Evolutionary conservation across 1,140 invertebrate species (phyloP).

Genomic region (Sinonovacula constricta): DNA sequence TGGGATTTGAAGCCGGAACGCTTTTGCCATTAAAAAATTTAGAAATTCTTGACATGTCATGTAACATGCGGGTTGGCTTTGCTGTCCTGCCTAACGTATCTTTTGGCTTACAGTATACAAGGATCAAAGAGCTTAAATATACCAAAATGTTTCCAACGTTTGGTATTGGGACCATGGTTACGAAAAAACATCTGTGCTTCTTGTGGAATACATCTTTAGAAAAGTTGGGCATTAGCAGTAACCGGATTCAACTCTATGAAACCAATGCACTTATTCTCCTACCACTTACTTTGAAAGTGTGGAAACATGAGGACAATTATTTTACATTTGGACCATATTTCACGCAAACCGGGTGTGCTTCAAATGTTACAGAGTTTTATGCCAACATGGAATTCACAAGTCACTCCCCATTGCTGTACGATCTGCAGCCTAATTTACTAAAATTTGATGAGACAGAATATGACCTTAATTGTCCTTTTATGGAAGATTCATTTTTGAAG

Average conservation of each 20-base stretch:
- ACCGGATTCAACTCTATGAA: background rate
- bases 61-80: background rate
- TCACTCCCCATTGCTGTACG: no score
- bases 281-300: background rate
- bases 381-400: no score
- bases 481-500: background rate
- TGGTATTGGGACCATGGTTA: no score
- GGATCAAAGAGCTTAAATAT: no score
- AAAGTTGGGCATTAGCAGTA: no score
- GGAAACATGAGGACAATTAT: background rate
- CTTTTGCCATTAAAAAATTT: background rate
- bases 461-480: slow-evolving; percentile 1
- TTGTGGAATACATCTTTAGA: no score
- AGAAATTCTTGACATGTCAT: background rate
- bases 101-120: background rate
- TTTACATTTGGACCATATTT: background rate
- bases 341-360: background rate
- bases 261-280: background rate
- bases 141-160: no score
- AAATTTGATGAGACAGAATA: no score
- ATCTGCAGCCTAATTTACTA: no score
- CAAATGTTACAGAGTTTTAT: no score
- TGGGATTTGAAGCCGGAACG: no score
- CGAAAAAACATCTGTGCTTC: no score
- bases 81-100: background rate